Conservation (phyloP, 2,888 invertebrate species). For the Amblyteles armatorius region DNA sequence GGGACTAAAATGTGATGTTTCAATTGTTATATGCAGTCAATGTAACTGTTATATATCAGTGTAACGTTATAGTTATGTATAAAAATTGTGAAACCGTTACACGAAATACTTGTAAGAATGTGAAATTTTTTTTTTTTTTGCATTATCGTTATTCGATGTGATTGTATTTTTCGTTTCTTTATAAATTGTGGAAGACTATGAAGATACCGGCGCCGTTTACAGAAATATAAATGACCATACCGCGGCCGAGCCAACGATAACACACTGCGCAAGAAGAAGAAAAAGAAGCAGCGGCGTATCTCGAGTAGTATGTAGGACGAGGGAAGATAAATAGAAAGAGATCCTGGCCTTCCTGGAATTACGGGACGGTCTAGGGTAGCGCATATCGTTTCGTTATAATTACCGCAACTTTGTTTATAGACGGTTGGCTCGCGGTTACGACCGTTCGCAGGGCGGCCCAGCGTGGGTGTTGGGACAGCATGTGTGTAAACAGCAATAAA, state of each 20-base stretch:
- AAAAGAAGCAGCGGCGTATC: constrained; percentile 10
- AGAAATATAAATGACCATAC: constrained; percentile 39
- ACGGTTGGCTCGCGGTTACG: constrained; percentile 77
- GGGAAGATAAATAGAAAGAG: constrained; percentile 36
- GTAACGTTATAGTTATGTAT: too few relatives aligned
- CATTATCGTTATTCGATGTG: background rate
- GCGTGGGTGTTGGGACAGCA: constrained; percentile 75
- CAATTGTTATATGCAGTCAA: too few relatives aligned
- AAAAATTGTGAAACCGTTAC: too few relatives aligned
- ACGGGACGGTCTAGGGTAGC: constrained; percentile 36
- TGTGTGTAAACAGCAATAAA: constrained; percentile 55
- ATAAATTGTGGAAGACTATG: background rate
- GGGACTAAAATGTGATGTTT: too few relatives aligned
- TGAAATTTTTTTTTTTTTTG: background rate
- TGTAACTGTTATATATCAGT: too few relatives aligned
- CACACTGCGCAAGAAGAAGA: constrained; percentile 31
- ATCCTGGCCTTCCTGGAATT: constrained; percentile 61
- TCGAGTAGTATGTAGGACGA: constrained; percentile 15
- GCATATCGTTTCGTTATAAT: constrained; percentile 75
- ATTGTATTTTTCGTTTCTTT: constrained; percentile 5
- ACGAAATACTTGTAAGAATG: too few relatives aligned
- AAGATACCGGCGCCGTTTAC: constrained; percentile 36
- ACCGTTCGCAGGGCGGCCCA: constrained; percentile 60
- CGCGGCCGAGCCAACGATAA: constrained; percentile 45
- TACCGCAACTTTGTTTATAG: constrained; percentile 79